Conservation (phyloP, 2,888 invertebrate genomes). For the Acanthococcus lagerstroemiae region DNA sequence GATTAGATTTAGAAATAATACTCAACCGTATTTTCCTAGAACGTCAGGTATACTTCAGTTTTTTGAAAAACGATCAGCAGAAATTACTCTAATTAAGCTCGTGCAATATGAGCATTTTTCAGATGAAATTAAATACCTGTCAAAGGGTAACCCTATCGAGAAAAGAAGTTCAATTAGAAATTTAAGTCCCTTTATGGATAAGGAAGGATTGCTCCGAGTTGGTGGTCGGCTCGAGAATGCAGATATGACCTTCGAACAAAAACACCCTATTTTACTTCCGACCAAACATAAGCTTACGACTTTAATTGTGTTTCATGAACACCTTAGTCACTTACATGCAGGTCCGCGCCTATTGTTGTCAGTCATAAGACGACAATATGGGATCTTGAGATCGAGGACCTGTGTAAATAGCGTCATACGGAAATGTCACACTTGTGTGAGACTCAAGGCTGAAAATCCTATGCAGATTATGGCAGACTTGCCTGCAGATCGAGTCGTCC, state of each 20-base stretch:
- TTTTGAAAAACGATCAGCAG: too few species aligned
- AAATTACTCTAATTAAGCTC: not conserved
- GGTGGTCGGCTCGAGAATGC: too few species aligned
- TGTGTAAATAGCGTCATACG: not conserved
- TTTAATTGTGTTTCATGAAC: not conserved
- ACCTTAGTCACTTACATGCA: not conserved
- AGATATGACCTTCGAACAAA: too few species aligned
- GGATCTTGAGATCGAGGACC: not conserved
- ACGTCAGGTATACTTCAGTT: too few species aligned
- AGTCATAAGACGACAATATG: not conserved
- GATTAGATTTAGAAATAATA: too few species aligned
- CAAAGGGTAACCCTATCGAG: not conserved
- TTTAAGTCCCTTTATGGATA: too few species aligned
- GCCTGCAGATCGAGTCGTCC: constrained; percentile 35
- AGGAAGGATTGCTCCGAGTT: not conserved
- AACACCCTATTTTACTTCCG: too few species aligned
- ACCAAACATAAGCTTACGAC: not conserved
- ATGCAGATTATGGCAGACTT: constrained; percentile 39
- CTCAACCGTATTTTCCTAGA: too few species aligned
- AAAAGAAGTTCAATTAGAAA: not conserved
- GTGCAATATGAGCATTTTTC: not conserved
- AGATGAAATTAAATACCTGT: not conserved
- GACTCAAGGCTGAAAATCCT: constrained; percentile 28
- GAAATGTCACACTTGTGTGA: constrained; percentile 34
- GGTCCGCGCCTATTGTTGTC: not conserved